Evolutionary conservation across 2,797 vertebrate genomes (phyloP).

Genomic region (Aplochiton taeniatus): DNA sequence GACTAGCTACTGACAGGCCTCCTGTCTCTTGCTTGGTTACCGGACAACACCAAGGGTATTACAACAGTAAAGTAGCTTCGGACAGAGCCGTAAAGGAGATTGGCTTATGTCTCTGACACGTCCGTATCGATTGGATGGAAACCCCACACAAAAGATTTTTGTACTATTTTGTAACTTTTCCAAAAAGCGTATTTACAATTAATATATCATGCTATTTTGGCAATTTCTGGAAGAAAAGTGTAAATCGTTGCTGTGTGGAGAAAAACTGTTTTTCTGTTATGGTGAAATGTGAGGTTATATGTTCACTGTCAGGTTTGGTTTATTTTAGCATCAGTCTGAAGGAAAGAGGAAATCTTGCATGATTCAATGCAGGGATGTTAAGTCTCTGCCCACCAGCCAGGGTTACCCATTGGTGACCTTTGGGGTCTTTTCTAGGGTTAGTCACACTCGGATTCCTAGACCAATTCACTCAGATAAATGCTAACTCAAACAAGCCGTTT

Average conservation of each 20-base stretch:
- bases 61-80: conserved; percentile 55
- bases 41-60: conserved; percentile 81
- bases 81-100: conserved; percentile 32
- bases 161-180: not conserved
- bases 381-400: conserved; percentile 75
- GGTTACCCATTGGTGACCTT: conserved; percentile 49
- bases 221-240: conserved; percentile 76
- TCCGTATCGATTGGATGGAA: conserved; percentile 55
- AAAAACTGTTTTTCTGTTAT: conserved; percentile 43
- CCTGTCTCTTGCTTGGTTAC: conserved; percentile 79
- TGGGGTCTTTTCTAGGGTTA: not conserved
- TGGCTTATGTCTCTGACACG: too few species aligned
- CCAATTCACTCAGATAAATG: too few species aligned
- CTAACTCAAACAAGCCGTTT: too few species aligned
- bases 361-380: conserved; percentile 53
- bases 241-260: conserved; percentile 70
- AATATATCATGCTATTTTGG: conserved; percentile 63
- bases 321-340: conserved; percentile 66
- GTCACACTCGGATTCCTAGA: too few species aligned
- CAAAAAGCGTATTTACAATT: conserved; percentile 2
- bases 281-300: conserved; percentile 31
- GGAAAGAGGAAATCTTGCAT: conserved; percentile 42
- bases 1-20: conserved; percentile 80
- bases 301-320: conserved; percentile 18
- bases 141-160: conserved; percentile 25